These are phyloP conservation scores for Diplazon laetatorius DNA, from an alignment of 2,888 invertebrate genomes.

Conservation along the genomic window DNA sequence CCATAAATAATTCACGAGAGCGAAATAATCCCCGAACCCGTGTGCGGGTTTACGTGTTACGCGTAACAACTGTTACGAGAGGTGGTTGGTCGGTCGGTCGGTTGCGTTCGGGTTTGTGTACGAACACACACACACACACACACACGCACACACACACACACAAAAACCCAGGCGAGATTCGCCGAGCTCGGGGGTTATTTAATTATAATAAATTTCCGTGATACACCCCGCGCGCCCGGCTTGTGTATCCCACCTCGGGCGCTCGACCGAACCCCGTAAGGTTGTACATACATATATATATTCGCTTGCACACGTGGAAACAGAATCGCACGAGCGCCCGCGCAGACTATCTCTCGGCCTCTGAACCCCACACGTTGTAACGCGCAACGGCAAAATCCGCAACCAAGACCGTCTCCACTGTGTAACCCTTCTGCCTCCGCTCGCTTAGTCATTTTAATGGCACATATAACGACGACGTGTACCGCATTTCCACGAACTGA, in stretches of 20 bases:
- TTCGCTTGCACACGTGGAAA: neutral
- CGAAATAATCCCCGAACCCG: conserved; percentile 46
- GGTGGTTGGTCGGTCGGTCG: conserved; percentile 20
- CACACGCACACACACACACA: conserved; percentile 30
- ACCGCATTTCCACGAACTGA: conserved; percentile 56
- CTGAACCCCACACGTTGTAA: conserved; percentile 57
- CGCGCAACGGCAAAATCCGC: too few species aligned
- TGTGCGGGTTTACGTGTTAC: conserved; percentile 61
- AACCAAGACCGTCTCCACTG: conserved; percentile 47
- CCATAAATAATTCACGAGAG: conserved; percentile 62
- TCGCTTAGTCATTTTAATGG: conserved; percentile 62
- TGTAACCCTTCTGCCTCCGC: conserved; percentile 33
- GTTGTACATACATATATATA: neutral
- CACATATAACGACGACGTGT: conserved; percentile 43
- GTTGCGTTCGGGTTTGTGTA: conserved; percentile 24
- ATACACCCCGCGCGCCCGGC: conserved; percentile 54
- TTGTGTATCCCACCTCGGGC: conserved; percentile 5
- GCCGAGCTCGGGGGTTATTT: conserved; percentile 69
- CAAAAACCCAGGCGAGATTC: conserved; percentile 13
- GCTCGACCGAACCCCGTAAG: neutral
- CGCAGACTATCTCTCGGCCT: conserved; percentile 45
- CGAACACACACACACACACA: conserved; percentile 30
- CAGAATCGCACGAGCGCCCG: conserved; percentile 18
- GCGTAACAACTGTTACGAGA: conserved; percentile 60
- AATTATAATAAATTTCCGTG: conserved; percentile 72